Evolutionary conservation across 2,113 vertebrate species (phyloP).

Genomic region (Notarius lentiginosus): DNA sequence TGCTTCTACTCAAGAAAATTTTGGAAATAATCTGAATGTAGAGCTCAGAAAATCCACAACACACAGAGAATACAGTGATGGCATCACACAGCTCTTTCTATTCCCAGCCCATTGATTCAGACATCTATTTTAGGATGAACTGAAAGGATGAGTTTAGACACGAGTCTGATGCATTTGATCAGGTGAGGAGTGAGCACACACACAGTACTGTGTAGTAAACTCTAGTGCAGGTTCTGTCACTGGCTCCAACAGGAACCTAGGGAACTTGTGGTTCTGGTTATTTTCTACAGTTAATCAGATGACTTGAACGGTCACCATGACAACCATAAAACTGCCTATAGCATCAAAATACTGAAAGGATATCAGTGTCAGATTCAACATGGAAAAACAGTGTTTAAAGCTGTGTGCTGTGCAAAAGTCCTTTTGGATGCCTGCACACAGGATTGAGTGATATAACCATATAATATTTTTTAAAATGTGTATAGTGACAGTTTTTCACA

Average conservation of each 20-base stretch:
- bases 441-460: no score
- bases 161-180: not conserved
- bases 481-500: no score
- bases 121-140: not conserved
- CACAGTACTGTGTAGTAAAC: not conserved
- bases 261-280: not conserved
- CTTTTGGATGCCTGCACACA: no score
- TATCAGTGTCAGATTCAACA: not conserved
- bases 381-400: no score
- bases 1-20: not conserved
- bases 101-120: constrained; percentile 5
- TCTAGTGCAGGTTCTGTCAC: not conserved
- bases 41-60: not conserved
- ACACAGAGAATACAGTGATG: not conserved
- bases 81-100: not conserved
- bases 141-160: not conserved
- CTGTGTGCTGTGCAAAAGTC: no score
- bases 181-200: not conserved
- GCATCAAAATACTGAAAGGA: not conserved
- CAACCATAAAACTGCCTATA: no score
- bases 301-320: not conserved
- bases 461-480: no score
- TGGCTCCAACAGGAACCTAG: not conserved
- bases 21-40: not conserved
- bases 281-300: not conserved